phyloP scores from a whole-genome alignment of 2,888 invertebrate species.

The Torymus texanus region DNA sequence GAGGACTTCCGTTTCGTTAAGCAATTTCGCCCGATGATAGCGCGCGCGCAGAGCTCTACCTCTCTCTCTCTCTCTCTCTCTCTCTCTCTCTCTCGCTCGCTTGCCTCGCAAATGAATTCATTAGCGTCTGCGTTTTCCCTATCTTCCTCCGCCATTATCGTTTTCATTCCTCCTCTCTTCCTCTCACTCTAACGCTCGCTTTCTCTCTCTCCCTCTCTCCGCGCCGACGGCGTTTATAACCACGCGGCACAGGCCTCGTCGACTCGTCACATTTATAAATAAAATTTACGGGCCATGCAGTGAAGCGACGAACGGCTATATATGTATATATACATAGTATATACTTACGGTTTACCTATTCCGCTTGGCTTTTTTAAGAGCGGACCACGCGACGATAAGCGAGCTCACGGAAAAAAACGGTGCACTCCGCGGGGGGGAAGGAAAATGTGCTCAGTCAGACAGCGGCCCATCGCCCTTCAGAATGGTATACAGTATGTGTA shows the following conservation, averaged over 20 bases:
- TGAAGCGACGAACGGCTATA: too few species aligned
- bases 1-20: slow-evolving; percentile 60
- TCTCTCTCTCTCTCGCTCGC: slow-evolving; percentile 8
- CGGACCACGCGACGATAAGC: slow-evolving; percentile 22
- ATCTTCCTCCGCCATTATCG: slow-evolving; percentile 40
- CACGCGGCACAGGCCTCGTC: not conserved
- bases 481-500: too few species aligned
- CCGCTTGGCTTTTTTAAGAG: slow-evolving; percentile 22
- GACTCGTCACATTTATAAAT: slow-evolving; percentile 46
- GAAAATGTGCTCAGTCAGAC: slow-evolving; percentile 45
- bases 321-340: too few species aligned
- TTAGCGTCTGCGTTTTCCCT: slow-evolving; percentile 47
- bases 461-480: too few species aligned
- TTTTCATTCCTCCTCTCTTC: slow-evolving; percentile 27
- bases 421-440: not conserved
- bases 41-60: not conserved
- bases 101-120: slow-evolving; percentile 50
- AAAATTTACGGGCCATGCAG: slow-evolving; percentile 40
- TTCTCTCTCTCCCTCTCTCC: slow-evolving; percentile 12
- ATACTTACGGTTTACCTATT: slow-evolving; percentile 9
- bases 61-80: not conserved
- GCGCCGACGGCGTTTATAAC: not conserved
- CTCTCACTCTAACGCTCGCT: not conserved
- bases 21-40: slow-evolving; percentile 55
- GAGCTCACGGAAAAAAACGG: not conserved